Percentiles rank a stretch among this genome's conserved stretches.
These are phyloP conservation scores for Corvus moneduloides DNA, from an alignment of 2,113 vertebrate genomes.

Conservation along the genomic window DNA sequence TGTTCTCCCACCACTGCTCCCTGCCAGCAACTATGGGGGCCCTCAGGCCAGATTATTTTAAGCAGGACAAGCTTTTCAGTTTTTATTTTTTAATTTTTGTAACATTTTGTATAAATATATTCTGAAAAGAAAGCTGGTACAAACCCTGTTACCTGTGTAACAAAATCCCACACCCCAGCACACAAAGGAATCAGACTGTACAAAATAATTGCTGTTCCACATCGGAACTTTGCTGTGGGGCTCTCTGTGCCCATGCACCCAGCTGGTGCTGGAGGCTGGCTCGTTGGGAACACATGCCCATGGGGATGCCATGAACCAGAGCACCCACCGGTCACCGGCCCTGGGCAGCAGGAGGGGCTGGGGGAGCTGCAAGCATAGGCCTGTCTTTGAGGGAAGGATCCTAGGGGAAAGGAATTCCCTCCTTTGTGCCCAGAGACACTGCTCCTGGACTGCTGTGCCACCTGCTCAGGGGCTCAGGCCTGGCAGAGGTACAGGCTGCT, in stretches of 20 bases:
- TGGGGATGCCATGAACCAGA: no score
- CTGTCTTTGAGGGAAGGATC: not conserved
- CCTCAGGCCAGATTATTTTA: not conserved
- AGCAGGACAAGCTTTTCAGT: not conserved
- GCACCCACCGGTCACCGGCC: accelerated
- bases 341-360: not conserved
- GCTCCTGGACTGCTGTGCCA: not conserved
- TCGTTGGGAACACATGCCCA: accelerated
- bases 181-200: not conserved
- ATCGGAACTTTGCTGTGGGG: not conserved
- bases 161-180: not conserved
- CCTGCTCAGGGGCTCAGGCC: not conserved
- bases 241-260: accelerated
- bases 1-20: accelerated
- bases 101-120: not conserved
- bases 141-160: not conserved
- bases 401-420: not conserved
- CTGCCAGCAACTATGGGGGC: accelerated
- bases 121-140: not conserved
- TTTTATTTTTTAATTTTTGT: not conserved
- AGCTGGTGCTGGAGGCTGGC: not conserved
- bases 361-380: not conserved
- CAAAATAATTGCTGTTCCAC: not conserved
- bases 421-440: not conserved
- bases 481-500: not conserved